Conservation (phyloP, 2,888 invertebrate species). For the Trachelus stipa region DNA sequence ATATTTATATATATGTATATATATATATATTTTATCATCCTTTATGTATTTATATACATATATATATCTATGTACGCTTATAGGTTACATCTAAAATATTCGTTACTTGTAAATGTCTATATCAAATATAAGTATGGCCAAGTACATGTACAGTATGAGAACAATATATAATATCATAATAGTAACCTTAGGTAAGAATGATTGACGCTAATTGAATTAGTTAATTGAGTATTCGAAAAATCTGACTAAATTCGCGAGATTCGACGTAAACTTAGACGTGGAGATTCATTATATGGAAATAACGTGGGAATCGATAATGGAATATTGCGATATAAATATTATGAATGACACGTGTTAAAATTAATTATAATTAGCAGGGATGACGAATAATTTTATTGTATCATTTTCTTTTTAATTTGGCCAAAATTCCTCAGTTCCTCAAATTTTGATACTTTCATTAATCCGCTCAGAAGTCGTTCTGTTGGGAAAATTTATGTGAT, state of each 20-base stretch:
- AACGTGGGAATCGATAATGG: neutral
- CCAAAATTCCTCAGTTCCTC: neutral
- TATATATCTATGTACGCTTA: constrained; percentile 12
- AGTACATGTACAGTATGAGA: constrained; percentile 16
- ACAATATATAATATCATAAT: constrained; percentile 3
- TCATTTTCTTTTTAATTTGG: neutral
- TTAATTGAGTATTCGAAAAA: neutral
- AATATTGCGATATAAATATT: neutral
- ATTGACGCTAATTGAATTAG: neutral
- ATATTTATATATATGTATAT: constrained; percentile 17
- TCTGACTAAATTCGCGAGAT: neutral
- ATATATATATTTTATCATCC: constrained; percentile 17
- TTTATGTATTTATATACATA: constrained; percentile 10
- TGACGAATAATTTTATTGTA: neutral
- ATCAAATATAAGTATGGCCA: constrained; percentile 21
- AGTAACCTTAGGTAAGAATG: neutral
- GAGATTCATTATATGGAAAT: neutral
- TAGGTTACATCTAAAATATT: constrained; percentile 29
- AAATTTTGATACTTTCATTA: neutral
- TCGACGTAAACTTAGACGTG: neutral
- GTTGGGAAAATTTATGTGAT: neutral
- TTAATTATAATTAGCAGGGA: neutral
- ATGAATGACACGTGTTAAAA: neutral
- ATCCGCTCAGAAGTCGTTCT: neutral
- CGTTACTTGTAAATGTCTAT: constrained; percentile 35